Percentiles rank a stretch among this genome's conserved stretches.
phyloP scores from a whole-genome alignment of 2,797 vertebrate genomes.

The Kryptopterus vitreolus region DNA sequence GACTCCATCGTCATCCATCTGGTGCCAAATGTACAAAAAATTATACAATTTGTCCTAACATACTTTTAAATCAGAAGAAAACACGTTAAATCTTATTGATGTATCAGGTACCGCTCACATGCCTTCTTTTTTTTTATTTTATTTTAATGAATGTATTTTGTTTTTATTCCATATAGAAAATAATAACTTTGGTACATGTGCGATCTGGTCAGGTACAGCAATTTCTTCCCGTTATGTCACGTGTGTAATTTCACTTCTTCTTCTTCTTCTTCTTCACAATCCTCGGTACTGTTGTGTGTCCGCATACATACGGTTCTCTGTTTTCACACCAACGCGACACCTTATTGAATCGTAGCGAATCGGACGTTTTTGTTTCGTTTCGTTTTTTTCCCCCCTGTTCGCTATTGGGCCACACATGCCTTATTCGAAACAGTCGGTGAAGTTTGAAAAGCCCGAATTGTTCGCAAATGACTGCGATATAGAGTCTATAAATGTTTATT shows the following conservation, averaged over 20 bases:
- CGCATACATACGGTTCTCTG: background rate
- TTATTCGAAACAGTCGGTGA: conserved; percentile 63
- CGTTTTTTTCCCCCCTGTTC: no score
- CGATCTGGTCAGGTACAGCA: background rate
- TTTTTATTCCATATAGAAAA: background rate
- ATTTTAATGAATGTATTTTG: conserved; percentile 78
- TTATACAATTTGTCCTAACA: background rate
- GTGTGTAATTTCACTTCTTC: background rate
- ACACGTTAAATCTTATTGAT: conserved; percentile 39
- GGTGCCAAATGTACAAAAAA: conserved; percentile 52
- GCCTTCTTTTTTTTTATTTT: no score
- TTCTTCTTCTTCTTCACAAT: no score
- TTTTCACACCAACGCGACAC: background rate
- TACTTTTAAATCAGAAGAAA: background rate
- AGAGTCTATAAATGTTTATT: background rate
- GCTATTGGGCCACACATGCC: conserved; percentile 69
- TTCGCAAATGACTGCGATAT: background rate
- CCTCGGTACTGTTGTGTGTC: no score
- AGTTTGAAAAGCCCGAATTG: background rate
- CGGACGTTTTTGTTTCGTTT: background rate
- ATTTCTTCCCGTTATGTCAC: background rate
- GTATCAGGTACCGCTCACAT: conserved; percentile 48
- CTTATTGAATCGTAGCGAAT: background rate
- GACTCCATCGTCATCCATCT: conserved; percentile 32
- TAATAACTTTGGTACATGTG: background rate